Base-by-base conservation (phyloP, 2,888 invertebrate genomes). In the Hofmannophila pseudospretella region DNA sequence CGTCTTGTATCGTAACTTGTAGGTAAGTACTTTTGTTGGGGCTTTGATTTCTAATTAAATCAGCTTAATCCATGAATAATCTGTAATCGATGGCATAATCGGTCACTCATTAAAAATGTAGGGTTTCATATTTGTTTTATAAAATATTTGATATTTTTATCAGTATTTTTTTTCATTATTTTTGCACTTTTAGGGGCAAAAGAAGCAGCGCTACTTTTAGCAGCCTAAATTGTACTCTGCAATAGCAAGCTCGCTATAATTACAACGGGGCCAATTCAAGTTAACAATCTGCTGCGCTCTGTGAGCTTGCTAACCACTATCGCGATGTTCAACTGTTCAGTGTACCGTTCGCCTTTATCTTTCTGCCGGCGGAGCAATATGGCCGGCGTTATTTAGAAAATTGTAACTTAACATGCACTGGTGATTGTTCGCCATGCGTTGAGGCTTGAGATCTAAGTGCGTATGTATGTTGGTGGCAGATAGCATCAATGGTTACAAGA, bases 341-440 rank as follows among this genome's bases (percentile, higher is more conserved):
- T 45, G 41, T 49, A 45, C 54, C 47, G 48, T 51, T 46, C 32
- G 39, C 5, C 42, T 47, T 49, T 57, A 55, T 55, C 53, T 57
- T 57, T 59, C 54, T 47, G 39, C 54, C 44, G 38, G 38, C 37
- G 36, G 50, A 11, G 10, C 7, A 5, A 3, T 3, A 5, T 23
- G 42, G 54, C 39, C 49, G 43, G 51, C 47, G 44, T 47, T 48
- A 51, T 54, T 56, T 47, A 54, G 48, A 55, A 53, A 55, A 54
- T 53, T 45, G 47, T 49, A 36, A n/a, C 30, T n/a, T 23, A 23
- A 36, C 39, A 39, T 41, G 44, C 37, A 31, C 29, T 38, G 38
- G 39, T 46, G 38, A 39, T 46, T 44, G 41, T 34, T 26, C 14
- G 36, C n/a, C 28, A 39, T 33, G 38, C 31, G 32, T 26, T 32